Percentiles rank a stretch among this genome's conserved stretches.
Conservation (phyloP, 2,797 vertebrate genomes). For the Zalophus californianus region DNA sequence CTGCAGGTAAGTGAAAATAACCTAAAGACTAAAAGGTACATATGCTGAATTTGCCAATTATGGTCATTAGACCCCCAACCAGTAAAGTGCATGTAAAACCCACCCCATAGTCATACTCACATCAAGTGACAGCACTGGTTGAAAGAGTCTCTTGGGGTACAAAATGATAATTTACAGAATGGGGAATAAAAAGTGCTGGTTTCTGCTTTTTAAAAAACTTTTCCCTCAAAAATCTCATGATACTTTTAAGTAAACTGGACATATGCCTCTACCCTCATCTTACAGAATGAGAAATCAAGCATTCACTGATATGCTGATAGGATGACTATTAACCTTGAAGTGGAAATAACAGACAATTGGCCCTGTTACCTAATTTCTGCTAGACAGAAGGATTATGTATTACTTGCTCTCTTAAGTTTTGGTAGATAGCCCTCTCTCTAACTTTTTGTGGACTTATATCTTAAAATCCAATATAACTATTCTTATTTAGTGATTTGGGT, state of each 20-base stretch:
- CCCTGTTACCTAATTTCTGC: not conserved
- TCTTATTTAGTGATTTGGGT: not conserved
- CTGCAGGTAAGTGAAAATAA: not conserved
- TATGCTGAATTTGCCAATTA: not conserved
- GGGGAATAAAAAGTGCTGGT: not conserved
- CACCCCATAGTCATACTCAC: not conserved
- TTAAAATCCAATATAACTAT: conserved; percentile 29
- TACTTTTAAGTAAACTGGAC: not conserved
- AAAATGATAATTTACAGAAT: not conserved
- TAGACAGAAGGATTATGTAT: conserved; percentile 1
- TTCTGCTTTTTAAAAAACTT: conserved; percentile 42
- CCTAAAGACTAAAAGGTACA: not conserved
- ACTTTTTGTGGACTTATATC: not conserved
- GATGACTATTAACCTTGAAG: not conserved
- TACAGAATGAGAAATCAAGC: not conserved
- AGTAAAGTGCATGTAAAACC: not conserved
- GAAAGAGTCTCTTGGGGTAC: not conserved
- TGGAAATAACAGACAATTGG: not conserved
- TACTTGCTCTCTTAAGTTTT: conserved; percentile 17
- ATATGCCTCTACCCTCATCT: not conserved
- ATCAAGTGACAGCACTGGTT: not conserved
- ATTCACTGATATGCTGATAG: not conserved
- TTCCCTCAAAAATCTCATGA: not conserved
- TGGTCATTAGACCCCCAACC: not conserved
- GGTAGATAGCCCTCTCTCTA: not conserved